Evolutionary conservation across 2,797 vertebrate genomes (phyloP), one percentile per base, ranked within the genome.

Genomic region (Ctenochaetus hawaiiensis): DNA sequence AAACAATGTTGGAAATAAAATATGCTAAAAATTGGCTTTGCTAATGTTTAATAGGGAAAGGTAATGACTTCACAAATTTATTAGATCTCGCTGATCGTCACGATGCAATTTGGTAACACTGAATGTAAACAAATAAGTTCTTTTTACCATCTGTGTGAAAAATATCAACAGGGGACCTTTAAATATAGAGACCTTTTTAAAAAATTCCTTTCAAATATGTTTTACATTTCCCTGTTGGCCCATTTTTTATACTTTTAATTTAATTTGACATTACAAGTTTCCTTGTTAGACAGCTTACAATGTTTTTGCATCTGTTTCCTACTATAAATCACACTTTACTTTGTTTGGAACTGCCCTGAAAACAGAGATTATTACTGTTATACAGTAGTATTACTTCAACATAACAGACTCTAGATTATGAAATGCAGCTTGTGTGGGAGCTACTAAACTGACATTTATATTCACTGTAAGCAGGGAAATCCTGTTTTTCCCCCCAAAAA

Each of bases 391-490:
- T 68, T 11, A 44, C 49, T 77, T 78, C 52, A 74, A 51, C 44
- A 60, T 51, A 73, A 48, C 37, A 67, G 22, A 49, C 17, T 4
- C 0, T 4, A 52, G 49, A 80, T 65, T 71, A 76, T 51, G 52
- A 75, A 75, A 75, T 70, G 53, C 18, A 59, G 71, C 54, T 34
- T 74, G 18, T 20, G 22, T 0, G 13, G 30, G 22, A 56, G 52
- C 74, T 13, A 49, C 64, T 44, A 63, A 80, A 81, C 45, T 47
- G 45, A 52, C 45, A 64, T 84, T 77, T 72, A 74, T 85, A 75
- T 80, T 84, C 56, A 77, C 63, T 51, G 51, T 64, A 56, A 72
- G 65, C 8, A 44, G 45, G 47, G 45, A 78, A 73, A 71, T 60
- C 43, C 41, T 53, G 51, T 51, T 69, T 48, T 11, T 39, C 26